Conservation (phyloP, 2,888 invertebrate species). For the Zaprionus bogoriensis region DNA sequence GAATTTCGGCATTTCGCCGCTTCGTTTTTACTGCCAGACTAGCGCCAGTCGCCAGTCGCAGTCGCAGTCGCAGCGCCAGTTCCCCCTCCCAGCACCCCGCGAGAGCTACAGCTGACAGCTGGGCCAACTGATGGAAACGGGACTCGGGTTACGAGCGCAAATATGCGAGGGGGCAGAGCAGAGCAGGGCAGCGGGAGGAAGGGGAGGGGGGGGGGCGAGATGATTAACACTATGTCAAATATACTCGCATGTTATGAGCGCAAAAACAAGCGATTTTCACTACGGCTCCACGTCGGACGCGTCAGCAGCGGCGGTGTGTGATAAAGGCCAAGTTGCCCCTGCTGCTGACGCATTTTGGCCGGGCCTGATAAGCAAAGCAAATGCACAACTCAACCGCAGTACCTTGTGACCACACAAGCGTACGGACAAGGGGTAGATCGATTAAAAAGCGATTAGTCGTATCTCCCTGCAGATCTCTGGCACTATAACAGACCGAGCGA, state of each 20-base stretch:
- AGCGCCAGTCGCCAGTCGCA: constrained; percentile 18
- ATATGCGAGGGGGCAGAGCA: background rate
- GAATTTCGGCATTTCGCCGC: background rate
- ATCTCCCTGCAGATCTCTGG: background rate
- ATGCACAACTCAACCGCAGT: constrained; percentile 22
- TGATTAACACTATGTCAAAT: constrained; percentile 46
- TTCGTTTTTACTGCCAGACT: constrained; percentile 10
- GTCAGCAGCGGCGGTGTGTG: background rate
- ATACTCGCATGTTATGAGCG: background rate
- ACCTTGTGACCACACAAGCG: constrained; percentile 1
- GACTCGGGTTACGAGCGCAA: constrained; percentile 23
- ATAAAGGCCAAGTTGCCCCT: constrained; percentile 7
- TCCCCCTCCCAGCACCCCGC: too few species aligned
- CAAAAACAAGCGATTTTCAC: background rate
- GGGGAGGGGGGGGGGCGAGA: constrained; percentile 29
- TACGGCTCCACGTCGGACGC: background rate
- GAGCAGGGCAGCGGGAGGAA: background rate
- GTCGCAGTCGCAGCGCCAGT: too few species aligned
- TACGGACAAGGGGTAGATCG: background rate
- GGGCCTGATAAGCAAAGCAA: constrained; percentile 60
- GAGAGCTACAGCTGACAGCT: constrained; percentile 44
- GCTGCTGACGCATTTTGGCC: constrained; percentile 67
- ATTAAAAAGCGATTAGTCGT: background rate
- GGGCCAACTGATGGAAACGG: constrained; percentile 18
- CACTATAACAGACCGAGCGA: background rate